phyloP scores from a whole-genome alignment of 2,888 invertebrate species.

The Lottia scabra region DNA sequence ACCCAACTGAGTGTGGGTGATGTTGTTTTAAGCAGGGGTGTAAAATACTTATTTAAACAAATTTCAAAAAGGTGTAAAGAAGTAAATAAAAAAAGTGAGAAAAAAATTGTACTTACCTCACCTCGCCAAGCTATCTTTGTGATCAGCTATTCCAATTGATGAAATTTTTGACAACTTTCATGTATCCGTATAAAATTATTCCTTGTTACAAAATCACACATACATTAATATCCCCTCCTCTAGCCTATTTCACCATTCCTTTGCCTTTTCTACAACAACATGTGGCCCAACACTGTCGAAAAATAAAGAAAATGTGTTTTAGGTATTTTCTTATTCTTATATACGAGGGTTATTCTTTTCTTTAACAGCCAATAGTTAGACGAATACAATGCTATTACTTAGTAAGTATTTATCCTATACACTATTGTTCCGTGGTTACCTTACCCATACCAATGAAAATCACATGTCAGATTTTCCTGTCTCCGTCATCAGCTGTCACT shows the following conservation, averaged over 20 bases:
- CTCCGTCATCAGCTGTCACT: background rate
- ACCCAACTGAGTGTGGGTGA: too few species aligned
- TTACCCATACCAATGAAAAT: background rate
- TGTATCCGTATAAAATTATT: slow-evolving; percentile 1
- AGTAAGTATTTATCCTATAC: background rate
- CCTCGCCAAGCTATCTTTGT: background rate
- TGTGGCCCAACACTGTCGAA: slow-evolving; percentile 1
- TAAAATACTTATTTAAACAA: too few species aligned
- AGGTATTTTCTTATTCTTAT: background rate
- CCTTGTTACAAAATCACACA: background rate
- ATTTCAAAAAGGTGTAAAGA: too few species aligned
- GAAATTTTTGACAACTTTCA: background rate
- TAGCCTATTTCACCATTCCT: slow-evolving; percentile 3
- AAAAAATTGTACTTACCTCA: background rate
- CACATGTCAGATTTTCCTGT: background rate
- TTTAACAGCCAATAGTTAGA: background rate
- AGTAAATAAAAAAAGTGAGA: background rate
- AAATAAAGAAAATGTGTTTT: background rate
- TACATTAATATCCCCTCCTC: background rate
- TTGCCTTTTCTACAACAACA: background rate
- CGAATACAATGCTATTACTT: slow-evolving; percentile 4
- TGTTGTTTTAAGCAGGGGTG: too few species aligned
- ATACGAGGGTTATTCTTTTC: slow-evolving; percentile 3
- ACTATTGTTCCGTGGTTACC: background rate
- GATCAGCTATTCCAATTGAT: background rate